Conservation (phyloP, 1,140 invertebrate genomes). For the Drosophila funebris region DNA sequence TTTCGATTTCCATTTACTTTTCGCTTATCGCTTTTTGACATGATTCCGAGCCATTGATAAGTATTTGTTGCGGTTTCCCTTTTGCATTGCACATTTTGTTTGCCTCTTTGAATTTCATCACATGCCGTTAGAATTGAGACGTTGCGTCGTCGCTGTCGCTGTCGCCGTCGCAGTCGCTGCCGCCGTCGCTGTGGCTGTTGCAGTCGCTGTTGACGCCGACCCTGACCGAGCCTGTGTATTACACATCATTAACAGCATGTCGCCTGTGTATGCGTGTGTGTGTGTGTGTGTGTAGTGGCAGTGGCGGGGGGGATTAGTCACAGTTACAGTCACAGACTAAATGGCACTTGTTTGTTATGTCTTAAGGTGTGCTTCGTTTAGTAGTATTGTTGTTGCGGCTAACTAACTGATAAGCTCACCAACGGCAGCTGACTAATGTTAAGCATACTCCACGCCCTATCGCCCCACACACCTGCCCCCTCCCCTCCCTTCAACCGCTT, state of each 20-base stretch:
- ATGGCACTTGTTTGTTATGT: constrained; percentile 51
- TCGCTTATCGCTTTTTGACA: constrained; percentile 31
- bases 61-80: constrained; percentile 32
- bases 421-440: constrained; percentile 20
- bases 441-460: background rate
- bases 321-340: constrained; percentile 55
- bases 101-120: constrained; percentile 37
- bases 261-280: constrained; percentile 1
- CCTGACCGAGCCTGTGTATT: constrained; percentile 27
- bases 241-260: background rate
- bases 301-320: constrained; percentile 41
- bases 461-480: no score
- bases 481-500: background rate
- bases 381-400: constrained; percentile 1
- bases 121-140: constrained; percentile 8
- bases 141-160: background rate
- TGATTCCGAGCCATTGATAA: constrained; percentile 18
- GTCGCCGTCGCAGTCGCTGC: background rate
- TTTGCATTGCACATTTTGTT: constrained; percentile 20
- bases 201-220: constrained; percentile 3
- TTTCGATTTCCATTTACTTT: constrained; percentile 2
- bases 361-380: background rate
- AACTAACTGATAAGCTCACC: constrained; percentile 31
- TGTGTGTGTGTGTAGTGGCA: no score
- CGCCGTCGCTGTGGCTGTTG: background rate